Evolutionary conservation across 2,797 vertebrate species (phyloP).

Genomic region (Aphelocoma californica): DNA sequence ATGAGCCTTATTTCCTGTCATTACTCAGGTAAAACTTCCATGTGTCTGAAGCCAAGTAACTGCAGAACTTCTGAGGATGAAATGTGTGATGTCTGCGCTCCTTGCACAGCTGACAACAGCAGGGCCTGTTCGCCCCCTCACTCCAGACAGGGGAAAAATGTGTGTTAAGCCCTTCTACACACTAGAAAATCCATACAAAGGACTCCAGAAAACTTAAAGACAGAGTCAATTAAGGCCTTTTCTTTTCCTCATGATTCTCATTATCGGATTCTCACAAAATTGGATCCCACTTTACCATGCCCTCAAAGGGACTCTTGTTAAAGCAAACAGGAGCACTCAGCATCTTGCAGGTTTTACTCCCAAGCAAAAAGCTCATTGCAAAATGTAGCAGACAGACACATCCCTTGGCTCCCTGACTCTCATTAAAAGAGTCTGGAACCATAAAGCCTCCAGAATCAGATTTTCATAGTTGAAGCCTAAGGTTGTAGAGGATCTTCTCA

Average conservation of each 20-base stretch:
- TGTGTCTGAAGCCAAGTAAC: background rate
- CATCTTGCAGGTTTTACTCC: background rate
- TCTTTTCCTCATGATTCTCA: slow-evolving; percentile 21
- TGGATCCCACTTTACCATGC: background rate
- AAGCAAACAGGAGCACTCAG: background rate
- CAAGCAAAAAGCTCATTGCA: background rate
- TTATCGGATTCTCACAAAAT: background rate
- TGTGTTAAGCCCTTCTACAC: background rate
- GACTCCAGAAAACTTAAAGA: background rate
- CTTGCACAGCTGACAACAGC: background rate
- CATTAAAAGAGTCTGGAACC: background rate
- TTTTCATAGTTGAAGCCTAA: slow-evolving; percentile 47
- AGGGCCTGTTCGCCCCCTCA: background rate
- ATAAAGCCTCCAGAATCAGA: background rate
- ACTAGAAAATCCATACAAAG: background rate
- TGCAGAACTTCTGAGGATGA: background rate
- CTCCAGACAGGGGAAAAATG: background rate
- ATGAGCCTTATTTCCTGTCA: slow-evolving; percentile 38
- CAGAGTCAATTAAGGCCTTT: background rate
- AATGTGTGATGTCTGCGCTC: background rate
- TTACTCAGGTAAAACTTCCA: background rate
- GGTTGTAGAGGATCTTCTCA: slow-evolving; percentile 32
- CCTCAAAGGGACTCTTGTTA: slow-evolving; percentile 6
- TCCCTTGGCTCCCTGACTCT: background rate
- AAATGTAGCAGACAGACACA: background rate